Evolutionary conservation across 2,797 vertebrate genomes (phyloP), one percentile per base, ranked within the genome.

Genomic region (Rhinophrynus dorsalis): DNA sequence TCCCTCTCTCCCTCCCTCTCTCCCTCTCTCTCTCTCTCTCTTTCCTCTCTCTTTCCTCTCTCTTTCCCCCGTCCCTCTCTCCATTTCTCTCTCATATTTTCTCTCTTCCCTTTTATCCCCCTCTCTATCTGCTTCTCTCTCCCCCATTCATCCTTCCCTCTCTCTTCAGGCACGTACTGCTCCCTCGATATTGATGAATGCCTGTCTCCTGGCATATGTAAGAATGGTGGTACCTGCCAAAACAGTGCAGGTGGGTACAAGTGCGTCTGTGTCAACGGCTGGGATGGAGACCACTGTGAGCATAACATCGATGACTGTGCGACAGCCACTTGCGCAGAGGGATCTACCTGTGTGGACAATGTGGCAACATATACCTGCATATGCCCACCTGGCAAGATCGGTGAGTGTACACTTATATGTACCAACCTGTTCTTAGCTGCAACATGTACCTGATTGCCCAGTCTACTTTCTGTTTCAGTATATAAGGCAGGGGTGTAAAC

Each of bases 231-330:
- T 0, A 86, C 82, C 6, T 87, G 85, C 47, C 82, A 74, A 38
- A 81, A 82, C 44, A 58, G 21, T 0, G 66, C 74, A 0, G 79
- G 75, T 0, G 23, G 78, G 57, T 84, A 79, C n/a, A 77, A 76
- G 11, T 87, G 84, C 1, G 77, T 78, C 12, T 87, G 85, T 6
- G 81, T 66, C 12, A 83, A 76, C 0, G 81, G 82, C 67, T 86
- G 83, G 82, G 0, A 77, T 83, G 89, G 89, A 3, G 82, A 74
- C 1, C 75, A 85, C 0, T 91, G 89, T 20, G 87, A 89, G 45
- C 84, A 89, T 69, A 90, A 91, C 2, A 13, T 87, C 0, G 85
- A 91, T 0, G 89, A 91, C 74, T 91, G 89, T 11, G 26, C 76
- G 0, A 67, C 79, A 0, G 84, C 86, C 2, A 87, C 62, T 30